phyloP scores from a whole-genome alignment of 2,113 vertebrate species.

The Pongo pygmaeus region DNA sequence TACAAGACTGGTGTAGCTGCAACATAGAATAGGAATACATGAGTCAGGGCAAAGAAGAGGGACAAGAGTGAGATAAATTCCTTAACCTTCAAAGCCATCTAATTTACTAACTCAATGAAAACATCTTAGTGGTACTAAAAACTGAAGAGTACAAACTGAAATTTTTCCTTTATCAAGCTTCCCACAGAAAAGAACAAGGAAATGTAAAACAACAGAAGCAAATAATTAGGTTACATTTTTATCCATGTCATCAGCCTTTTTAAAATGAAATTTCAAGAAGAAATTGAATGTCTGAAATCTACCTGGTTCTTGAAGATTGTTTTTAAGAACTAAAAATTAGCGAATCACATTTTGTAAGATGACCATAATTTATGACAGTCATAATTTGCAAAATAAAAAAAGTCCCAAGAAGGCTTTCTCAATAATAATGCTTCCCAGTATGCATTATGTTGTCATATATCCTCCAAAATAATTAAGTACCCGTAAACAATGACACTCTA shows the following conservation, averaged over 20 bases:
- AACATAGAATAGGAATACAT: neutral
- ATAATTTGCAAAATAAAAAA: slow-evolving; percentile 39
- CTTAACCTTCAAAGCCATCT: neutral
- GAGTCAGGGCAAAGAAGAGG: neutral
- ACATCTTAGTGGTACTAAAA: neutral
- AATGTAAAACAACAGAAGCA: slow-evolving; percentile 12
- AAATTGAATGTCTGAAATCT: neutral
- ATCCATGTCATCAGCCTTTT: neutral
- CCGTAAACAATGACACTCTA: slow-evolving; percentile 15
- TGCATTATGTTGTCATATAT: neutral
- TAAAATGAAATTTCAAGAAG: neutral
- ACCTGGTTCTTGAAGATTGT: neutral
- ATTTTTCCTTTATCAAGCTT: neutral
- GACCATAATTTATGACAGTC: neutral
- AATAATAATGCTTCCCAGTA: slow-evolving; percentile 27
- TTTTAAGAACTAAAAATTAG: slow-evolving; percentile 51
- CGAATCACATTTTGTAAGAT: neutral
- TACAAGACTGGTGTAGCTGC: neutral
- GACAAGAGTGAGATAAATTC: neutral
- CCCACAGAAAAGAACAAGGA: neutral
- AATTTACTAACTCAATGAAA: slow-evolving; percentile 23
- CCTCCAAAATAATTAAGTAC: slow-evolving; percentile 6
- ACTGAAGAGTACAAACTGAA: neutral
- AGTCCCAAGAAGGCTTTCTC: neutral
- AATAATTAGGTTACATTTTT: slow-evolving; percentile 41